A percentile compares a stretch with the other conserved stretches of the same genome.
phyloP scores from a whole-genome alignment of 1,140 invertebrate species.

The Lucilia cuprina region DNA sequence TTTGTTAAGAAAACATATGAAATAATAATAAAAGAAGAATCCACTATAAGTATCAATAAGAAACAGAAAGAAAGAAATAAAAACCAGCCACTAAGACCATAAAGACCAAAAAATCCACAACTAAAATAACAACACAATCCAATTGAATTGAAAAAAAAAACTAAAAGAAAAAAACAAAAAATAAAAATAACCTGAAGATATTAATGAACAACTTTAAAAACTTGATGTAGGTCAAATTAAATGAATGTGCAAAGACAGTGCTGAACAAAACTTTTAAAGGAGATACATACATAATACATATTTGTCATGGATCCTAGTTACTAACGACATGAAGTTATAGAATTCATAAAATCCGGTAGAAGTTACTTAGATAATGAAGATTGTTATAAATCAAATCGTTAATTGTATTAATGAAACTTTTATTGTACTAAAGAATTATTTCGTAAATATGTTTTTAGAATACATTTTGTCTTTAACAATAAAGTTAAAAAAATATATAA shows the following conservation, averaged over 20 bases:
- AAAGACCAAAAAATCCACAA: not conserved
- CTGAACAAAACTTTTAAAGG: not conserved
- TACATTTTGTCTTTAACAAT: too few relatives aligned
- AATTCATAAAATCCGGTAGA: too few relatives aligned
- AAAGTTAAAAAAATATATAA: too few relatives aligned
- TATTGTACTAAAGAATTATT: too few relatives aligned
- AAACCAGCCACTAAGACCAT: not conserved
- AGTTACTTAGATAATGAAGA: too few relatives aligned
- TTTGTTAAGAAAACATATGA: not conserved
- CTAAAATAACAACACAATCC: too few relatives aligned
- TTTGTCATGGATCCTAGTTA: too few relatives aligned
- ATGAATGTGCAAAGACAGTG: not conserved
- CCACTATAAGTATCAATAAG: not conserved
- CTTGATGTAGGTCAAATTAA: slow-evolving; percentile 30
- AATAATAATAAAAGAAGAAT: not conserved
- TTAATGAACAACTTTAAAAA: slow-evolving; percentile 33
- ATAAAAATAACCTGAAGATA: slow-evolving; percentile 5
- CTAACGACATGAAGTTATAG: too few relatives aligned
- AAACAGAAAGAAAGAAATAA: not conserved
- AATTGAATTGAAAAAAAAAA: not conserved
- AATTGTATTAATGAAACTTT: too few relatives aligned
- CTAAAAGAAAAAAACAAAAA: not conserved
- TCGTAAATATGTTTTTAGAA: too few relatives aligned
- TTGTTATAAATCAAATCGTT: too few relatives aligned
- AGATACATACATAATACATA: too few relatives aligned